Conservation (phyloP, 2,797 vertebrate species). For the Xyrichtys novacula region DNA sequence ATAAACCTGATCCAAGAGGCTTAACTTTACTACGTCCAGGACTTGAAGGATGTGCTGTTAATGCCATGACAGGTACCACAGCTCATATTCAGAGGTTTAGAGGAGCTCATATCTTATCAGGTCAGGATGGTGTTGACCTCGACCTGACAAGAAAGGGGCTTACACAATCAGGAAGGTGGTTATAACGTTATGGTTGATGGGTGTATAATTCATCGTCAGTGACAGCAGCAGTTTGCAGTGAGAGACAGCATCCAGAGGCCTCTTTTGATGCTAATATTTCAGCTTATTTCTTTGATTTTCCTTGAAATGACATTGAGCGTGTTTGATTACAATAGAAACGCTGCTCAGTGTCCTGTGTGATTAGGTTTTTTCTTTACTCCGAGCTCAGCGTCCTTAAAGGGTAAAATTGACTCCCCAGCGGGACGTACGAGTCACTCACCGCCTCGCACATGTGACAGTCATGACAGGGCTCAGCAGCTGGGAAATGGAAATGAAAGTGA, state of each 20-base stretch:
- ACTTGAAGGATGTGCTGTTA: too few species aligned
- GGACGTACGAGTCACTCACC: conserved; percentile 4
- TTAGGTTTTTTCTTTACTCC: conserved; percentile 24
- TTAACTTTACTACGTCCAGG: too few species aligned
- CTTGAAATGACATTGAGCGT: conserved; percentile 10
- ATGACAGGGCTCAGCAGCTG: conserved; percentile 14
- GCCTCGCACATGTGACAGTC: conserved; percentile 10
- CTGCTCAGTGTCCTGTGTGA: not conserved
- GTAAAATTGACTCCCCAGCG: conserved; percentile 3
- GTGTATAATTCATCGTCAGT: not conserved
- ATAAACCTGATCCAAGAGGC: too few species aligned
- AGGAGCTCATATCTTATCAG: too few species aligned
- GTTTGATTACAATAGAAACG: not conserved
- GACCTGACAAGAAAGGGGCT: too few species aligned
- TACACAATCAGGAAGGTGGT: too few species aligned
- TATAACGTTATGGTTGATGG: too few species aligned
- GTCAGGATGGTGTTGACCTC: too few species aligned
- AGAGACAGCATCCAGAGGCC: not conserved
- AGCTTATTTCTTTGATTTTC: not conserved
- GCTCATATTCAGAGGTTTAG: too few species aligned
- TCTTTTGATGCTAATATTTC: not conserved
- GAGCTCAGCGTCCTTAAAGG: conserved; percentile 7
- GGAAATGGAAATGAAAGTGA: conserved; percentile 43
- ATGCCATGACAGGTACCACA: too few species aligned
- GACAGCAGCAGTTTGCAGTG: not conserved